These are phyloP conservation scores for Macropodus opercularis DNA, from an alignment of 2,797 vertebrate species.

Conservation along the genomic window DNA sequence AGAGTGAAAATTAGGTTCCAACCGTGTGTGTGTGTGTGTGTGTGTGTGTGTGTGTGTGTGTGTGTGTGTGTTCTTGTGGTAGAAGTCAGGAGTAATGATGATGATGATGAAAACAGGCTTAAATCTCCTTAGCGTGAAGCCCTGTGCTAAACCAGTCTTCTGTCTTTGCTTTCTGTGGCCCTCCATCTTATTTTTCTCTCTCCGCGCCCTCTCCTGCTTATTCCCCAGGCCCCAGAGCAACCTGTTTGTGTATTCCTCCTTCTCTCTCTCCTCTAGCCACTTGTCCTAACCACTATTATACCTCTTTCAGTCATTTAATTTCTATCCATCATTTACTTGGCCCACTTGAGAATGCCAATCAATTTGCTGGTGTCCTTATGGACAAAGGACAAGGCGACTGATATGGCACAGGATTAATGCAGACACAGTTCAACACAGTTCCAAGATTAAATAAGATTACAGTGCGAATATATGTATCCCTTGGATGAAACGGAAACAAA, in stretches of 20 bases:
- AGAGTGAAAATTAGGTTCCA: constrained; percentile 22
- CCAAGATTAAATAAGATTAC: constrained; percentile 21
- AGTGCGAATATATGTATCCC: neutral
- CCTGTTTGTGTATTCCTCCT: constrained; percentile 78
- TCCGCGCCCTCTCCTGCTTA: constrained; percentile 29
- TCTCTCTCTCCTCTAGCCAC: constrained; percentile 43
- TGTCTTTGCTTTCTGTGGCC: constrained; percentile 38
- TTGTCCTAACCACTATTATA: constrained; percentile 56
- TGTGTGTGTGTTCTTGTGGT: constrained; percentile 14
- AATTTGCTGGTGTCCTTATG: constrained; percentile 40
- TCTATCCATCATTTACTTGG: constrained; percentile 55
- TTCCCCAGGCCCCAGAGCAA: constrained; percentile 75
- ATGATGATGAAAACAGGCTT: constrained; percentile 33
- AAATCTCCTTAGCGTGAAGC: constrained; percentile 34
- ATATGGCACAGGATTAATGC: constrained; percentile 3
- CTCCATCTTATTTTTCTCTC: constrained; percentile 66
- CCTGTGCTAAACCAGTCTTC: constrained; percentile 35
- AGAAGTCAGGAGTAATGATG: constrained; percentile 34
- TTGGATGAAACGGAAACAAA: constrained; percentile 9
- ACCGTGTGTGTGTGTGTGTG: constrained; percentile 33
- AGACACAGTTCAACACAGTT: constrained; percentile 16
- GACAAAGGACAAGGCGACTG: constrained; percentile 21
- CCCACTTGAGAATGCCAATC: constrained; percentile 60
- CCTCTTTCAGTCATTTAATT: constrained; percentile 61
- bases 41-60: constrained; percentile 2